These are phyloP conservation scores for Calliphora vicina DNA, from an alignment of 1,140 invertebrate genomes.

Conservation along the genomic window DNA sequence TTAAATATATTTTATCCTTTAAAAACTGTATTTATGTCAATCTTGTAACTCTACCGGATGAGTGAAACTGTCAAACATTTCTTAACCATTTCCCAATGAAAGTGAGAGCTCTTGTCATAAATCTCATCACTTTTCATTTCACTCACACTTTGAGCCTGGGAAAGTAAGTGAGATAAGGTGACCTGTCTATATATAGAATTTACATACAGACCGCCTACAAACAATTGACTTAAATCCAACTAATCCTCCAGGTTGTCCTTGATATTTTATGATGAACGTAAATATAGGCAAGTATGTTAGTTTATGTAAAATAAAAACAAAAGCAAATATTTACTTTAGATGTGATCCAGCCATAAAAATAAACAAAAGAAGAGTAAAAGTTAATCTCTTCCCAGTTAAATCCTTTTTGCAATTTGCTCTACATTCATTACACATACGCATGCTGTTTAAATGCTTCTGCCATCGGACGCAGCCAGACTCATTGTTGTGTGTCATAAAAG, in stretches of 20 bases:
- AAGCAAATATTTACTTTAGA: slow-evolving; percentile 13
- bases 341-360: not conserved
- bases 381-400: slow-evolving; percentile 21
- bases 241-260: slow-evolving; percentile 23
- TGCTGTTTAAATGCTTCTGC: not conserved
- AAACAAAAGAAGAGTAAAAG: not conserved
- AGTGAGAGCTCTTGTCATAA: not conserved
- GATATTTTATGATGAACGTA: not conserved
- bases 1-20: too few species aligned
- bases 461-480: not conserved
- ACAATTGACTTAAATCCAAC: not conserved
- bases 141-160: not conserved
- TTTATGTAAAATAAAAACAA: not conserved
- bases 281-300: not conserved
- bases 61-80: too few species aligned
- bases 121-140: not conserved
- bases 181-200: not conserved
- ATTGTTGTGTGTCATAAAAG: slow-evolving; percentile 3
- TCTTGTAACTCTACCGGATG: too few species aligned
- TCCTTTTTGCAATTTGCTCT: slow-evolving; percentile 11
- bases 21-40: too few species aligned
- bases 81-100: too few species aligned
- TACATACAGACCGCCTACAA: not conserved
- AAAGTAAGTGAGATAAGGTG: not conserved
- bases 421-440: not conserved